phyloP scores from a whole-genome alignment of 2,113 vertebrate genomes.

The Barnardius zonarius region DNA sequence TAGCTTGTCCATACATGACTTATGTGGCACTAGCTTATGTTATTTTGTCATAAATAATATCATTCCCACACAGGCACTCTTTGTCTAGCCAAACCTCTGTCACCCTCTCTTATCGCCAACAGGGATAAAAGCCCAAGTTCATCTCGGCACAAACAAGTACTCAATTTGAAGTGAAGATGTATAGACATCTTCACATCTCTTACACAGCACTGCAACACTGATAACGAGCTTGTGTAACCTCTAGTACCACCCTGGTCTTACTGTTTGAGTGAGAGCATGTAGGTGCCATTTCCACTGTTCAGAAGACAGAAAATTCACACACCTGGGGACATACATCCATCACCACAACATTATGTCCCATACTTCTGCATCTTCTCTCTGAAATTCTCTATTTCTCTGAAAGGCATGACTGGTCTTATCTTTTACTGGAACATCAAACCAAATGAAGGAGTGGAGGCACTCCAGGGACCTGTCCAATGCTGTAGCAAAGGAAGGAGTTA shows the following conservation, averaged over 20 bases:
- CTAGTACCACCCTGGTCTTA: too few species aligned
- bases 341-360: background rate
- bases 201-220: background rate
- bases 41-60: background rate
- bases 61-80: background rate
- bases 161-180: background rate
- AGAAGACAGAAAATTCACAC: background rate
- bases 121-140: background rate
- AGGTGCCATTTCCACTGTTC: background rate
- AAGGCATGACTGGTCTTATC: background rate
- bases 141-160: background rate
- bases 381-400: background rate
- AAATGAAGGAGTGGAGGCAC: background rate
- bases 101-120: background rate
- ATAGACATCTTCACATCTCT: background rate
- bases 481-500: slow-evolving; percentile 5
- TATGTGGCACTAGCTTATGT: background rate
- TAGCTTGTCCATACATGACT: background rate
- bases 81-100: background rate
- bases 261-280: background rate
- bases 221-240: background rate
- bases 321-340: background rate
- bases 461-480: background rate
- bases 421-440: background rate
- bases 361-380: background rate